Conservation (phyloP, 64 coral and sea anemone species). For the Stichodactyla helianthus region DNA sequence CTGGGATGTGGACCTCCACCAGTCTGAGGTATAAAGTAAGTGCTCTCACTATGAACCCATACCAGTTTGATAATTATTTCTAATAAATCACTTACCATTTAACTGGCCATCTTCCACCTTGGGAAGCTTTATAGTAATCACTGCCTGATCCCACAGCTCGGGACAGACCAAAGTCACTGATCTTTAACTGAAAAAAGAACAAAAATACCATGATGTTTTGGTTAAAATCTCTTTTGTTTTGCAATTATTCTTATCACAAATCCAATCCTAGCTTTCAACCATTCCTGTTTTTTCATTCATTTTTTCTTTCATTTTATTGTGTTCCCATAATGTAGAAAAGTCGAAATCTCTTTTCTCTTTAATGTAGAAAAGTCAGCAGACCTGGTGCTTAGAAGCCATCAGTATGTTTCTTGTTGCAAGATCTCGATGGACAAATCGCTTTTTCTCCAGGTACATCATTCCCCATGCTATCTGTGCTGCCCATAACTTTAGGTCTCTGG, state of each 20-base stretch:
- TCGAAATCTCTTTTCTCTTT: not conserved
- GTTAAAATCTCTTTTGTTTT: not conserved
- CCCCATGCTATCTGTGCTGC: slow-evolving; percentile 99
- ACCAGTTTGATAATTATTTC: not conserved
- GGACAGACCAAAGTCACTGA: slow-evolving; percentile 98
- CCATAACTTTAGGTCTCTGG: slow-evolving; percentile 87
- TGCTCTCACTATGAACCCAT: too few relatives aligned
- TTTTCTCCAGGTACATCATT: slow-evolving; percentile 99
- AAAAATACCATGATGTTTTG: not conserved
- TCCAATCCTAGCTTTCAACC: too few relatives aligned
- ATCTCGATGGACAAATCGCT: slow-evolving; percentile 95
- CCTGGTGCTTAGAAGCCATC: slow-evolving; percentile 87
- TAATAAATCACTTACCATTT: slow-evolving; percentile 67
- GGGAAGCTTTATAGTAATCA: slow-evolving; percentile 96
- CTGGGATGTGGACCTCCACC: too few relatives aligned
- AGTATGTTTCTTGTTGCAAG: slow-evolving; percentile 98
- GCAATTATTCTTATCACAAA: too few relatives aligned
- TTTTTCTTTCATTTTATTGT: not conserved
- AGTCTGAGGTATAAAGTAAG: too few relatives aligned
- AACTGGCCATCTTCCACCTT: slow-evolving; percentile 98
- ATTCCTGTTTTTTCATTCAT: not conserved
- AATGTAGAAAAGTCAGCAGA: not conserved
- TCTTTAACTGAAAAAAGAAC: slow-evolving; percentile 73
- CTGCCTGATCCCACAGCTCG: slow-evolving; percentile 89
- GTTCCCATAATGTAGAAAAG: not conserved